Conservation (phyloP, 2,113 vertebrate genomes). For the Tamias sibiricus region DNA sequence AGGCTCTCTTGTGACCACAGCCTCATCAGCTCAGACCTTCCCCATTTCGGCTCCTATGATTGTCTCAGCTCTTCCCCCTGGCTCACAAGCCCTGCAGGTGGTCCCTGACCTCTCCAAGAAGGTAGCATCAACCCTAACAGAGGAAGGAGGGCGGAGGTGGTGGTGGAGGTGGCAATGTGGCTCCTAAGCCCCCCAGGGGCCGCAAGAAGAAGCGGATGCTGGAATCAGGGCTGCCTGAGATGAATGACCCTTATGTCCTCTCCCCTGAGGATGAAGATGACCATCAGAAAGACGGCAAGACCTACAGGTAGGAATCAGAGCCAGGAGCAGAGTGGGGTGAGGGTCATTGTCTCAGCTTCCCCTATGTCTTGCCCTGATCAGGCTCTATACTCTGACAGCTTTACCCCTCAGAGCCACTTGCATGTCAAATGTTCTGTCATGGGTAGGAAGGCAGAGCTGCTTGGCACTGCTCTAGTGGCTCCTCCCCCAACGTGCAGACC, state of each 20-base stretch:
- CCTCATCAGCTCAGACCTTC: constrained; percentile 91
- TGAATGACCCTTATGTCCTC: constrained; percentile 90
- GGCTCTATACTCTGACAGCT: constrained; percentile 1
- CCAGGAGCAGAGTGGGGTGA: constrained; percentile 9
- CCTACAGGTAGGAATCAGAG: constrained; percentile 86
- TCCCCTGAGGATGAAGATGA: constrained; percentile 92
- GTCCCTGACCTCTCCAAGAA: constrained; percentile 90
- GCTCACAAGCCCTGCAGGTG: constrained; percentile 91
- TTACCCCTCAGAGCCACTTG: constrained; percentile 26
- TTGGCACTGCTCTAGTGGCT: neutral
- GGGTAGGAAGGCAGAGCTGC: neutral
- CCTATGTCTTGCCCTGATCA: constrained; percentile 22
- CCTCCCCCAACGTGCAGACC: neutral
- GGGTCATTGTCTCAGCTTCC: neutral
- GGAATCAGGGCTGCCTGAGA: constrained; percentile 84
- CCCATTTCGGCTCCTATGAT: constrained; percentile 97
- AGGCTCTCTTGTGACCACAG: constrained; percentile 96
- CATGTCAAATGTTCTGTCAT: constrained; percentile 29
- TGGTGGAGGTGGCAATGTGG: constrained; percentile 80
- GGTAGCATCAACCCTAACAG: constrained; percentile 83
- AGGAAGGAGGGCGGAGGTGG: constrained; percentile 83
- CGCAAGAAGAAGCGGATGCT: constrained; percentile 91
- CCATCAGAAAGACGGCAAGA: constrained; percentile 92
- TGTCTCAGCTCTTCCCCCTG: constrained; percentile 93
- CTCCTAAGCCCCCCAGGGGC: constrained; percentile 87